Percentiles rank a stretch among this genome's conserved stretches.
Conservation (phyloP, 2,797 vertebrate species). For the Chloroceryle amazona region DNA sequence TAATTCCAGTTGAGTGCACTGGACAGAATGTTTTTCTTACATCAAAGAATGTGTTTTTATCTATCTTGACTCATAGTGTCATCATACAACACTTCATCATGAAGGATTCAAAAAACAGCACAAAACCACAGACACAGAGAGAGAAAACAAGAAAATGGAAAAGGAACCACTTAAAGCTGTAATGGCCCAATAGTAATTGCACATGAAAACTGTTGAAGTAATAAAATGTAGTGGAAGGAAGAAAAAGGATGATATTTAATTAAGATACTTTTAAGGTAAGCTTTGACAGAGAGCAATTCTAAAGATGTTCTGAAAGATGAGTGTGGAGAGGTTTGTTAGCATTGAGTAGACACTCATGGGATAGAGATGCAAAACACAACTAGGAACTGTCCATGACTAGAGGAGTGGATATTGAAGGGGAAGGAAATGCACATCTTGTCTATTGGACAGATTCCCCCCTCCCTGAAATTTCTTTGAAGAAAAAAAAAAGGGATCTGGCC, state of each 20-base stretch:
- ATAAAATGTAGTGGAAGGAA: not conserved
- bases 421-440: not conserved
- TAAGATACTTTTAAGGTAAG: not conserved
- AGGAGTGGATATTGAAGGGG: not conserved
- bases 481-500: not conserved
- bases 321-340: not conserved
- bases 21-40: conserved; percentile 59
- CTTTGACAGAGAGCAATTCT: not conserved
- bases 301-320: not conserved
- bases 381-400: not conserved
- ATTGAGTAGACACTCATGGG: not conserved
- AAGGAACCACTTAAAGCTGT: not conserved
- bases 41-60: conserved; percentile 37
- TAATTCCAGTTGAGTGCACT: conserved; percentile 48
- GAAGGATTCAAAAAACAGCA: not conserved
- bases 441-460: not conserved
- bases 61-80: conserved; percentile 27
- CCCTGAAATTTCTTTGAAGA: not conserved
- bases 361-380: not conserved
- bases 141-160: not conserved
- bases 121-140: not conserved
- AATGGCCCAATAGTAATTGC: not conserved
- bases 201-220: not conserved
- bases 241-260: not conserved
- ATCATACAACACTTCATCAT: conserved; percentile 40